These are phyloP conservation scores for Ochropacha duplaris DNA, from an alignment of 2,888 invertebrate genomes.

Conservation along the genomic window DNA sequence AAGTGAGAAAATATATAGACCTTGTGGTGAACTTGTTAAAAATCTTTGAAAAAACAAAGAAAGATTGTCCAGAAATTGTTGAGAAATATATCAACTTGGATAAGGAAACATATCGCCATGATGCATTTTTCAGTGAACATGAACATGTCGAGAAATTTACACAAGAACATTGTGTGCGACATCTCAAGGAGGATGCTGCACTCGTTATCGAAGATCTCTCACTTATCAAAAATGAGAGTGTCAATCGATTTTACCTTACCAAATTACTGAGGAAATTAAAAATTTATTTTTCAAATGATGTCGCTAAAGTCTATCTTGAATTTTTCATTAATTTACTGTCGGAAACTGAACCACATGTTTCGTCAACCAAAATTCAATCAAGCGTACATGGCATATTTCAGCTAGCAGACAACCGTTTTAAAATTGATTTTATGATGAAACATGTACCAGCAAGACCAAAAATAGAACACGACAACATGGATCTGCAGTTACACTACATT, in stretches of 20 bases:
- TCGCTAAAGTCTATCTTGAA: constrained; percentile 38
- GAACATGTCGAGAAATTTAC: constrained; percentile 11
- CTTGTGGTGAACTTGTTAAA: constrained; percentile 30
- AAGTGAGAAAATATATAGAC: constrained; percentile 20
- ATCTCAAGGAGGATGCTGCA: constrained; percentile 33
- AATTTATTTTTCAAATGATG: constrained; percentile 52
- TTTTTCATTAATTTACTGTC: constrained; percentile 33
- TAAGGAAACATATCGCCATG: constrained; percentile 20
- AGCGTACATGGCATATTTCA: constrained; percentile 40
- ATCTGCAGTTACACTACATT: constrained; percentile 25
- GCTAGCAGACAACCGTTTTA: constrained; percentile 35
- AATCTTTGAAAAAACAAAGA: constrained; percentile 34
- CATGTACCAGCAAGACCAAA: constrained; percentile 37
- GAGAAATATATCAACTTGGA: constrained; percentile 39
- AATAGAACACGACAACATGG: constrained; percentile 34
- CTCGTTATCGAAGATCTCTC: constrained; percentile 20
- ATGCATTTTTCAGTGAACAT: constrained; percentile 19
- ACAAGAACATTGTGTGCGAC: constrained; percentile 23
- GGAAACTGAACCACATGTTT: neutral
- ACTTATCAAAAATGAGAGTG: constrained; percentile 17
- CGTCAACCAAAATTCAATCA: neutral
- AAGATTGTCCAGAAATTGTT: constrained; percentile 44
- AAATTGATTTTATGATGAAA: constrained; percentile 39
- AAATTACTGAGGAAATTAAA: constrained; percentile 47
- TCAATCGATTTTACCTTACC: constrained; percentile 26